phyloP scores from a whole-genome alignment of 2,113 vertebrate species.

The Scomber scombrus region DNA sequence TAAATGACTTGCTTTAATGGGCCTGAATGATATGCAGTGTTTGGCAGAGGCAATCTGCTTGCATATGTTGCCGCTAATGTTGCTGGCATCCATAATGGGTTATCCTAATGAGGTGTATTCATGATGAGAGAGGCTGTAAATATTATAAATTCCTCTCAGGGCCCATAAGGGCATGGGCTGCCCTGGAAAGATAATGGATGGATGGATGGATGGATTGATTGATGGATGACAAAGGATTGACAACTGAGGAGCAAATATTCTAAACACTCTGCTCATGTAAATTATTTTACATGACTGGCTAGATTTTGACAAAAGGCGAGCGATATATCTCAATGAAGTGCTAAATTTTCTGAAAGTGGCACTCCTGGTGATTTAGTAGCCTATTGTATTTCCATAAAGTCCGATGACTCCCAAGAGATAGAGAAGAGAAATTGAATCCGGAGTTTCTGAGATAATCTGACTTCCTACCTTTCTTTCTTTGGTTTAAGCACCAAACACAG shows the following conservation, averaged over 20 bases:
- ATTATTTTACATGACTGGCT: not conserved
- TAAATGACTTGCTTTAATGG: slow-evolving; percentile 79
- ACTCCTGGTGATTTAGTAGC: not conserved
- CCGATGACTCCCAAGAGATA: not conserved
- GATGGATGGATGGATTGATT: slow-evolving; percentile 47
- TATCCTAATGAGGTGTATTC: slow-evolving; percentile 74
- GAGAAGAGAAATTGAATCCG: too few species aligned
- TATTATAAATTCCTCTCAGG: slow-evolving; percentile 51
- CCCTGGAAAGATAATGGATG: slow-evolving; percentile 34
- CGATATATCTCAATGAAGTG: too few species aligned
- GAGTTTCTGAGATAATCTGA: too few species aligned
- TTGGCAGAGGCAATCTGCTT: slow-evolving; percentile 78
- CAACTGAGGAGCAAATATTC: slow-evolving; percentile 4
- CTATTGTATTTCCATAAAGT: not conserved
- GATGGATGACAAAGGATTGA: slow-evolving; percentile 31
- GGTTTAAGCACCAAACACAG: not conserved
- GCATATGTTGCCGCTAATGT: slow-evolving; percentile 75
- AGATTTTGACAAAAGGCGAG: not conserved
- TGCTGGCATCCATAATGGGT: slow-evolving; percentile 67
- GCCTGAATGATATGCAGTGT: slow-evolving; percentile 77
- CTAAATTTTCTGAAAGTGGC: too few species aligned
- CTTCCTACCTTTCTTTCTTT: too few species aligned
- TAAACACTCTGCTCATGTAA: not conserved
- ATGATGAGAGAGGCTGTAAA: slow-evolving; percentile 54
- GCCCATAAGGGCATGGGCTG: slow-evolving; percentile 11